Conservation (phyloP, 2,113 vertebrate genomes). For the Myocastor coypus region DNA sequence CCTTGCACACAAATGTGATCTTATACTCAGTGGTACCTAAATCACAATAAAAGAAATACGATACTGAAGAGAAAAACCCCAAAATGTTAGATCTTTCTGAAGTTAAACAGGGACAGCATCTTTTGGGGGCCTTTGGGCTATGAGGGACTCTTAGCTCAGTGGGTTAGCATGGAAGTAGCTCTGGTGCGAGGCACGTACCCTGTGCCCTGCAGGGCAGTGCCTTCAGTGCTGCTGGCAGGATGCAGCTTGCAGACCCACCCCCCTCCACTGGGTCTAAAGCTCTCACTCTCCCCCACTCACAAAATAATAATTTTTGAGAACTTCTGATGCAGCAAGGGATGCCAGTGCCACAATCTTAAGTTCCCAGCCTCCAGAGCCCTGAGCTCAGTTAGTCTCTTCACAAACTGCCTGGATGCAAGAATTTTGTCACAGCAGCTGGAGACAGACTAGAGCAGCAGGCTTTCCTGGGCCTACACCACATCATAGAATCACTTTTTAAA, state of each 20-base stretch:
- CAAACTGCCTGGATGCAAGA: background rate
- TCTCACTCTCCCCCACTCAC: background rate
- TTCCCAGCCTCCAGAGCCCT: background rate
- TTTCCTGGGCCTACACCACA: background rate
- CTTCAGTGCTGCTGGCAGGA: no score
- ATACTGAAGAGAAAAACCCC: background rate
- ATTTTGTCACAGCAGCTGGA: background rate
- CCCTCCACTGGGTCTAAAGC: background rate
- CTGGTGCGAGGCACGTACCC: background rate
- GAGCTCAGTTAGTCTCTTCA: background rate
- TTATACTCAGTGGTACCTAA: background rate
- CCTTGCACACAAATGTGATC: background rate
- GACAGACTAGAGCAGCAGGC: background rate
- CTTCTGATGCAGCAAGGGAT: background rate
- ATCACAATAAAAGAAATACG: slow-evolving; percentile 1
- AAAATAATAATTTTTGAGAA: background rate
- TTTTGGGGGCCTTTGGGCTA: no score
- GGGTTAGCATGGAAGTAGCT: background rate
- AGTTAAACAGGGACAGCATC: background rate
- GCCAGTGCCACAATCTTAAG: background rate
- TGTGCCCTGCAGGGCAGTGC: background rate
- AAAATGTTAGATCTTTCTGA: background rate
- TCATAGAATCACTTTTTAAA: background rate
- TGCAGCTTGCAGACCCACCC: background rate
- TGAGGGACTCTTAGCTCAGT: background rate